Base-by-base conservation (phyloP, 2,797 vertebrate species). In the Psittacula derbiana region DNA sequence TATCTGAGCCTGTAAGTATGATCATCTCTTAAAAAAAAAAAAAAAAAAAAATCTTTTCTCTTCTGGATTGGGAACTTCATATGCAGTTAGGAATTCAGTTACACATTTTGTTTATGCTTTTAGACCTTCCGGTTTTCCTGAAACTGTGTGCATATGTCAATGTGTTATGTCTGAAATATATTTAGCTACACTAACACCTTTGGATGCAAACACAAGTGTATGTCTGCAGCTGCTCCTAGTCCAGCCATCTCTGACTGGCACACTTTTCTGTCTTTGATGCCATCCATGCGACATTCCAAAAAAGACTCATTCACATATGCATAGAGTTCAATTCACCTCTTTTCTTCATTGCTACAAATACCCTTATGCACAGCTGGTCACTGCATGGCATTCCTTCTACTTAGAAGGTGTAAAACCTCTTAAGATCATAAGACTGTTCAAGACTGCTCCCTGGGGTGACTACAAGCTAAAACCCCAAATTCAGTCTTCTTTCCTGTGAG, bases 381-480 rank as follows among this genome's bases (percentile, higher is more conserved):
- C 38, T 24, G 7, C 15, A 12, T 58, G 52, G 27, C 28, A 67
- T 91, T 85, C 64, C 28, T 82, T 81, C 76, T 84, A 36, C 67
- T 65, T 53, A 52, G 43, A 89, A 49, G n/a, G 27, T 85, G 13
- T 27, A 89, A 94, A 94, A 87, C 47, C 38, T 93, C 84, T 85
- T 82, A 87, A 67, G 36, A 71, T 11, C 27, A 60, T 69, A 69
- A 65, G 52, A 38, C 31, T 36, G 5, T 31, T 76, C 60, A 90
- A 53, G 94, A 85, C 27, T 89, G 27, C 61, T 93, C 60, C 84
- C 75, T 85, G 31, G 65, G 41, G 38, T 67, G 53, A 30, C 75
- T 92, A 31, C 74, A 90, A 84, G 23, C 10, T 93, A 93, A 95
- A 91, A 7, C 12, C 23, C 72, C 44, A 76, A 83, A 83, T 92